These are phyloP conservation scores for Drosophila yakuba DNA, from an alignment of 1,140 invertebrate species.

Conservation along the genomic window DNA sequence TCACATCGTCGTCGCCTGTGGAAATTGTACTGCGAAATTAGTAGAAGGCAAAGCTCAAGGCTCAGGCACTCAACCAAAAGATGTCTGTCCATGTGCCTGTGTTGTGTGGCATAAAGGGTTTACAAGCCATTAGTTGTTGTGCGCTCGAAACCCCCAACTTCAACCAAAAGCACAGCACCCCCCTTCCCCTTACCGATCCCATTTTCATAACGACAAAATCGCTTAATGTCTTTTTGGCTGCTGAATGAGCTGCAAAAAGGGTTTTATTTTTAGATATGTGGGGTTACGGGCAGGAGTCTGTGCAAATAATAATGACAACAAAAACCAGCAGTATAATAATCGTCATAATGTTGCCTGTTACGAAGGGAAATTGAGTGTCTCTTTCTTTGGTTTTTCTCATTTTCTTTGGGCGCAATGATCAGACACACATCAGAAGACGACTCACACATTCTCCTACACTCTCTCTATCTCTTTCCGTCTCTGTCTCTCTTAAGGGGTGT, in stretches of 20 bases:
- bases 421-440: not conserved
- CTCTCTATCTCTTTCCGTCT: slow-evolving; percentile 11
- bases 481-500: slow-evolving; percentile 15
- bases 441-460: not conserved
- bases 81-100: slow-evolving; percentile 16
- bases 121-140: slow-evolving; percentile 78
- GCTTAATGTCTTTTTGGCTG: slow-evolving; percentile 70
- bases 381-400: not conserved
- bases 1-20: slow-evolving; percentile 15
- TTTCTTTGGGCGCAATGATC: not conserved
- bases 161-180: not conserved
- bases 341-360: slow-evolving; percentile 19
- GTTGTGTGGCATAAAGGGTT: slow-evolving; percentile 61
- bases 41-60: slow-evolving; percentile 58
- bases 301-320: slow-evolving; percentile 19
- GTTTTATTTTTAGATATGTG: slow-evolving; percentile 42
- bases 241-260: slow-evolving; percentile 58
- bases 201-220: slow-evolving; percentile 71
- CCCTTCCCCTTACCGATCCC: slow-evolving; percentile 15
- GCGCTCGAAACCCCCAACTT: slow-evolving; percentile 4
- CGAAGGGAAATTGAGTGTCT: slow-evolving; percentile 24
- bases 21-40: slow-evolving; percentile 69
- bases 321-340: slow-evolving; percentile 22
- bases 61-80: slow-evolving; percentile 55
- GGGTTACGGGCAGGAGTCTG: not conserved